Evolutionary conservation across 1,140 invertebrate species (phyloP).

Genomic region (Lysiphlebus fabarum): DNA sequence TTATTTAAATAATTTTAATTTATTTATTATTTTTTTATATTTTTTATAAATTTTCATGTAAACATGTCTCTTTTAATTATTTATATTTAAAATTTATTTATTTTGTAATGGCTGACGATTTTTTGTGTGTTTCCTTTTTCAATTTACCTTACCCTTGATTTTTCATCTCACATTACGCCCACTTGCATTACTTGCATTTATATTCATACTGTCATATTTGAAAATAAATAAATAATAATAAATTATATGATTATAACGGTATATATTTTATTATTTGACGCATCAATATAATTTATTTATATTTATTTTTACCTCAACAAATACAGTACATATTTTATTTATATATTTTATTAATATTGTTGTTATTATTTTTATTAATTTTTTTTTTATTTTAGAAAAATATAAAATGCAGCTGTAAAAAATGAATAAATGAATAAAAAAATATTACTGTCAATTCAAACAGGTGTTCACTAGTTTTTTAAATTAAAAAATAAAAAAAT

Average conservation of each 20-base stretch:
- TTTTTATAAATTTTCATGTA: too few relatives aligned
- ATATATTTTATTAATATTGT: not conserved
- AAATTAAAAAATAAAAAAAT: too few relatives aligned
- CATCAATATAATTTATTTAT: not conserved
- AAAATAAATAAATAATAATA: not conserved
- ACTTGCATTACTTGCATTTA: slow-evolving; percentile 4
- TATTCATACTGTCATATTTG: not conserved
- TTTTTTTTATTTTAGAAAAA: not conserved
- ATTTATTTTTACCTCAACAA: not conserved
- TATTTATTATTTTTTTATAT: too few relatives aligned
- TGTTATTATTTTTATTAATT: not conserved
- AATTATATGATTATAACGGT: not conserved
- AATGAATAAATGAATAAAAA: too few relatives aligned
- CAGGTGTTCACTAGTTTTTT: not conserved
- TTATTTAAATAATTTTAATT: too few relatives aligned
- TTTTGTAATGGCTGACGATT: slow-evolving; percentile 1
- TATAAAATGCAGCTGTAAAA: not conserved
- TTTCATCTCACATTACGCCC: slow-evolving; percentile 5
- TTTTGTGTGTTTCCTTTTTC: not conserved
- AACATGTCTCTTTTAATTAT: too few relatives aligned
- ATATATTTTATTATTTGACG: not conserved
- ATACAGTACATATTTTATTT: not conserved
- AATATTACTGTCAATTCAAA: not conserved
- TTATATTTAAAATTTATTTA: too few relatives aligned
- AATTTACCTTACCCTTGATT: slow-evolving; percentile 8